A percentile compares a stretch with the other conserved stretches of the same genome.
These are phyloP conservation scores for Conger conger DNA, from an alignment of 2,113 vertebrate species.

Conservation along the genomic window DNA sequence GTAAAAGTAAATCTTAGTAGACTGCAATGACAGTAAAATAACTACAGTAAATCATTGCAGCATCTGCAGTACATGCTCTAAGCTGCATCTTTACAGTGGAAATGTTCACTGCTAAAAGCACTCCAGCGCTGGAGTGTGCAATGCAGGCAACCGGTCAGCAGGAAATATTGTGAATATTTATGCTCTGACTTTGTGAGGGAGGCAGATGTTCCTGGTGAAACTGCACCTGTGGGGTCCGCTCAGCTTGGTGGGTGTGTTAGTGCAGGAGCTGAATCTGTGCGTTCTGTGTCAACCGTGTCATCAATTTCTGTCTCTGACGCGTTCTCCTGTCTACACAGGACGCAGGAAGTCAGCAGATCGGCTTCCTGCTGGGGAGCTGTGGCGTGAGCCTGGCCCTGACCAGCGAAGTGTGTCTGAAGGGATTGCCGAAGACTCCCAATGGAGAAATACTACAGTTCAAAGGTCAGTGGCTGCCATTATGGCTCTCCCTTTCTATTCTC, in stretches of 20 bases:
- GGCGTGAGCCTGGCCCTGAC: conserved; percentile 91
- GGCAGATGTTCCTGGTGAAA: not conserved
- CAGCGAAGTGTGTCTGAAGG: conserved; percentile 95
- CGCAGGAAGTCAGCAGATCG: conserved; percentile 94
- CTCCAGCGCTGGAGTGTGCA: not conserved
- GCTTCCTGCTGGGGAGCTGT: conserved; percentile 94
- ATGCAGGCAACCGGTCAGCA: not conserved
- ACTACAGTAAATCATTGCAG: not conserved
- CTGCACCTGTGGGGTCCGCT: not conserved
- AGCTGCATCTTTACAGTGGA: not conserved
- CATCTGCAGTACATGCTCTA: not conserved
- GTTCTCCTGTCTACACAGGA: conserved; percentile 70
- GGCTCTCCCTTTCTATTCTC: not conserved
- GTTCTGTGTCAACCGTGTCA: not conserved
- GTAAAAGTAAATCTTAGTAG: not conserved
- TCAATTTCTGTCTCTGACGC: not conserved
- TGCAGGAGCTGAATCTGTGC: not conserved
- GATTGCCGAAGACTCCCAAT: conserved; percentile 92
- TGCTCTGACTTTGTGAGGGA: not conserved
- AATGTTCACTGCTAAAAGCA: not conserved
- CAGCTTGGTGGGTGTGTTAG: not conserved
- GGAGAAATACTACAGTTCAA: conserved; percentile 97
- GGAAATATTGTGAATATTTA: not conserved
- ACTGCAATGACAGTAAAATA: not conserved
- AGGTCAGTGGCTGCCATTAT: conserved; percentile 68